phyloP scores from a whole-genome alignment of 1,140 invertebrate species.

The Papilio polyxenes region DNA sequence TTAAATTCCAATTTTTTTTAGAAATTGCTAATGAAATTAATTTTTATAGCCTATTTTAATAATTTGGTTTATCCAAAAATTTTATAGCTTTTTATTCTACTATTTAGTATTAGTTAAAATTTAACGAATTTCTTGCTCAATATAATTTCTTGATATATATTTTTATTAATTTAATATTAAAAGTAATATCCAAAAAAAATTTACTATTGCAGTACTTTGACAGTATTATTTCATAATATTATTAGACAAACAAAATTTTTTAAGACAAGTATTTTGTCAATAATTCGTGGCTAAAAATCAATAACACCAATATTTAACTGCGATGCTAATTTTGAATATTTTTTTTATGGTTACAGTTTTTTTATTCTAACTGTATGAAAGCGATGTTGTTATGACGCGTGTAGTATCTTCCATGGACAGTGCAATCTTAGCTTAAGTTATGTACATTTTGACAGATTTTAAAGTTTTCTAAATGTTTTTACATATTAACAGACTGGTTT shows the following conservation, averaged over 20 bases:
- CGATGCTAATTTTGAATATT: too few relatives aligned
- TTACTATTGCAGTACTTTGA: too few relatives aligned
- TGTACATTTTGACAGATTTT: conserved; percentile 35
- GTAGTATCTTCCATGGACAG: conserved; percentile 37
- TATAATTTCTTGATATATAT: conserved; percentile 14
- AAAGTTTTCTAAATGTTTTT: conserved; percentile 30
- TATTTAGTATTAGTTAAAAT: not conserved
- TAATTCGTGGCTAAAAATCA: too few relatives aligned
- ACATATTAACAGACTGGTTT: not conserved
- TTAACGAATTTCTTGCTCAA: conserved; percentile 9
- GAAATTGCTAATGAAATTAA: not conserved
- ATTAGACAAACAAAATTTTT: too few relatives aligned
- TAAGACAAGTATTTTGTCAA: too few relatives aligned
- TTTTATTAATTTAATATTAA: conserved; percentile 39
- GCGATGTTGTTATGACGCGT: conserved; percentile 26
- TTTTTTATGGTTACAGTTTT: too few relatives aligned
- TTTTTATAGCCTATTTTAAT: conserved; percentile 27
- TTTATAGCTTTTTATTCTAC: not conserved
- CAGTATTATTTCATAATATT: too few relatives aligned
- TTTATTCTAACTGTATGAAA: not conserved
- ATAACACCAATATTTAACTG: too few relatives aligned
- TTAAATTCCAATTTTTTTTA: not conserved
- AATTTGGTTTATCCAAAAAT: not conserved
- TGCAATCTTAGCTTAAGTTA: conserved; percentile 40
- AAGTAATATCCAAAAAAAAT: not conserved